Evolutionary conservation across 64 coral and sea anemone genomes (phyloP), one percentile per base, ranked within the genome.

Genomic region (Montipora capricornis): DNA sequence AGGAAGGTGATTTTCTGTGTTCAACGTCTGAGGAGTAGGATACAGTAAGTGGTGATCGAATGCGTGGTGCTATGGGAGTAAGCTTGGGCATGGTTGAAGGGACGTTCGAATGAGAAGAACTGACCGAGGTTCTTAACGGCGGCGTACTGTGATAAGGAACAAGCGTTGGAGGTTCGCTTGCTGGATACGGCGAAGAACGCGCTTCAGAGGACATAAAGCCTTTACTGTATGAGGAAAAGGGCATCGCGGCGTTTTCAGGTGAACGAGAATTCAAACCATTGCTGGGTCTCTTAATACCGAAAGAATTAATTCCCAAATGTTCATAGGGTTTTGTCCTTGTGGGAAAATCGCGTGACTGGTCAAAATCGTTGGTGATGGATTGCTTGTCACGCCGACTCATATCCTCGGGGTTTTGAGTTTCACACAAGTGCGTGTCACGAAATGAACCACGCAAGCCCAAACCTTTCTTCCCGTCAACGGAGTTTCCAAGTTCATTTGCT

Each of bases 51-150:
- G 62, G 82, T 4, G 87, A 89, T 20, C 49, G 73, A 20, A 75
- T 87, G 76, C 92, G 80, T n/a, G 92, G 92, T 5, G 92, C 92
- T 16, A 93, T 93, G 10, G 92, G 92, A 6, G 92, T 93, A 16
- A 93, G 83, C 75, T 93, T 93, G 0, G 92, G 92, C 92, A 93
- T 93, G 3, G 92, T 80, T 13, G 84, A 87, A 68, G 77, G 87
- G 47, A 93, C 77, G 78, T 66, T 74, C 16, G 92, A 87, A 6
- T 81, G 71, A 3, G 80, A 76, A 3, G 64, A 50, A 73, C 47
- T 73, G 8, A 80, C 44, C 13, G 81, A 58, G 0, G 81, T 50
- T 61, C 73, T 92, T 47, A 51, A 2, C 19, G 82, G 66, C 1
- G 47, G 44, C 11, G 82, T 2, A 64, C n/a, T 86, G 62, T 86